Evolutionary conservation across 2,797 vertebrate genomes (phyloP), one percentile per base, ranked within the genome.

Genomic region (Pseudomugil tenellus): DNA sequence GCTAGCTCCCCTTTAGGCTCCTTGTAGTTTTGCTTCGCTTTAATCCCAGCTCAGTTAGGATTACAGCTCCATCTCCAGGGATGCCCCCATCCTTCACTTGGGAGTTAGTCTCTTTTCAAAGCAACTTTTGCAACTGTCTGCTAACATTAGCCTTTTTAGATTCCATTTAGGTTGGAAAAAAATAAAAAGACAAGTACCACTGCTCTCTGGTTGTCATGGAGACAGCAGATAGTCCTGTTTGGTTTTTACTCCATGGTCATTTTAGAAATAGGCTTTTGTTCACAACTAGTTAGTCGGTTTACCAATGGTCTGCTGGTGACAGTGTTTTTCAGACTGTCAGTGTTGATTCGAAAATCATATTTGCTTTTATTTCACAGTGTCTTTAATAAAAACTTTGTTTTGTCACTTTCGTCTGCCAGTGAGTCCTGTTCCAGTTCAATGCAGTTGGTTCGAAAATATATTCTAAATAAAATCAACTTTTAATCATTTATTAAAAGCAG

Each of bases 11-110:
- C 71, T 79, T 78, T 78, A 52, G 58, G 78, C 77, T 80, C 51
- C 67, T 76, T 78, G 83, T 70, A 75, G 69, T 80, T 85, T 85
- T 76, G 67, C 81, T 84, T 79, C 61, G 67, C 84, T 85, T 73
- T 89, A 88, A 90, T 92, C 87, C 85, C 80, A 84, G 77, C 89
- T 91, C 87, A 89, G 70, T 87, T 68, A 71, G 84, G 87, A 90
- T 89, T 87, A 89, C 17, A 83, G 81, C 72, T 66, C 70, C 14
- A 26, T 85, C 86, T 84, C 83, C 61, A 61, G 76, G 77, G 82
- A 67, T 81, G 64, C 54, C 72, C 69, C 86, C 68, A 80, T 78
- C 75, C 78, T 77, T 77, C 57, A 56, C 82, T 81, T 65, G 59
- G 58, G 75, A 84, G 80, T 86, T 70, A 65, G 80, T 81, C 70